phyloP scores from a whole-genome alignment of 2,797 vertebrate genomes.

The Perodicticus potto region DNA sequence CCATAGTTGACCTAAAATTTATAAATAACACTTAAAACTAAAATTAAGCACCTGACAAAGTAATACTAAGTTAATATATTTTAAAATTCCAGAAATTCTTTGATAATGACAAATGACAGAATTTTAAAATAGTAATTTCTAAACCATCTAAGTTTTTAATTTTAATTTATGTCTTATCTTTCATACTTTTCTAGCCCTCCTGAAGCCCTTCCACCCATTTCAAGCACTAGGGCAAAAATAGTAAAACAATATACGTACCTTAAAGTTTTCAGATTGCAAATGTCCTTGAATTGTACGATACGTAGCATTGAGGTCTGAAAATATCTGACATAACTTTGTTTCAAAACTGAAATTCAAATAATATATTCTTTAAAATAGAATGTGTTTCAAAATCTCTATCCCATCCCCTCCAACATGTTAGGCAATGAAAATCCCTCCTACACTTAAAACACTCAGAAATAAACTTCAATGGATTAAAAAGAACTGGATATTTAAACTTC shows the following conservation, averaged over 20 bases:
- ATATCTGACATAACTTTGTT: conserved; percentile 98
- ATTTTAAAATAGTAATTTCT: conserved; percentile 21
- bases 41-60: conserved; percentile 31
- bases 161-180: not conserved
- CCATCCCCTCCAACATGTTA: conserved; percentile 41
- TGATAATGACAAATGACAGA: not conserved
- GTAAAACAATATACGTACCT: conserved; percentile 90
- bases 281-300: conserved; percentile 99
- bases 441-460: conserved; percentile 29
- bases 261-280: conserved; percentile 98
- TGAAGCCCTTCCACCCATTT: not conserved
- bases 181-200: not conserved
- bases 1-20: not conserved
- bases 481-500: not conserved
- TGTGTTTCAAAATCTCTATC: conserved; percentile 36
- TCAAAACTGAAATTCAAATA: conserved; percentile 95
- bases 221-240: conserved; percentile 45
- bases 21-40: conserved; percentile 40
- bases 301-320: conserved; percentile 97
- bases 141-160: not conserved
- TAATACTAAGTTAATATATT: not conserved
- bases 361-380: conserved; percentile 68
- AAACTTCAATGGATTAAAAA: conserved; percentile 15
- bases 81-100: not conserved
- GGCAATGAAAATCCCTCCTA: not conserved